phyloP scores from a whole-genome alignment of 2,888 invertebrate species.

The Lasioglossum zephyrum region DNA sequence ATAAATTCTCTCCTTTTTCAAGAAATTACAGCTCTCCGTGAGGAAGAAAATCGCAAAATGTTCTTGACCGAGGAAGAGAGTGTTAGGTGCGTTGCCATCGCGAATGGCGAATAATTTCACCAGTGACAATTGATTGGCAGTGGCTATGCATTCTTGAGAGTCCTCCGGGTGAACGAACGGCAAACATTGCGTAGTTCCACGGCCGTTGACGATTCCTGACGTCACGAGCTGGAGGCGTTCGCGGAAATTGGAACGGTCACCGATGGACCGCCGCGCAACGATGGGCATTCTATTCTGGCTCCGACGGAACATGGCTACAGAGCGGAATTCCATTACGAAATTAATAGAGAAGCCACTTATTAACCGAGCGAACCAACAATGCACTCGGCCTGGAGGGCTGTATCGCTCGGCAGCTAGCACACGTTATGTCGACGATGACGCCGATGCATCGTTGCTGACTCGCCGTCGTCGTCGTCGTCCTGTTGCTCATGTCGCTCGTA shows the following conservation, averaged over 20 bases:
- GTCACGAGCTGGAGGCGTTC: not conserved
- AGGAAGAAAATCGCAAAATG: not conserved
- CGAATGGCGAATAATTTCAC: not conserved
- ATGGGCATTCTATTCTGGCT: not conserved
- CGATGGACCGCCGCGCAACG: not conserved
- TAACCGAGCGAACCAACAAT: conserved; percentile 48
- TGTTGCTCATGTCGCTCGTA: conserved; percentile 11
- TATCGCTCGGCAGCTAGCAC: not conserved
- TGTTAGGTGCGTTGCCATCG: not conserved
- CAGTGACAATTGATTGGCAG: not conserved
- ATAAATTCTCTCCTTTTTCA: no score
- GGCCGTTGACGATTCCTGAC: not conserved
- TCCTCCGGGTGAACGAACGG: not conserved
- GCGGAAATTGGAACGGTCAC: not conserved
- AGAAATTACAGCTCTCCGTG: no score
- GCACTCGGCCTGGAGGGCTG: conserved; percentile 30
- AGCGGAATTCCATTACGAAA: conserved; percentile 59
- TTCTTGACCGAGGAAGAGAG: not conserved
- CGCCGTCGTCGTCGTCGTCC: not conserved
- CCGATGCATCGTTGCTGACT: not conserved
- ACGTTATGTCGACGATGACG: not conserved
- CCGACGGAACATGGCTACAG: conserved; percentile 8
- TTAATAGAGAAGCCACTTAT: conserved; percentile 55
- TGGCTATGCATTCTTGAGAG: not conserved
- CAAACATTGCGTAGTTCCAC: not conserved